Conservation (phyloP, 2,888 invertebrate species). For the Lymantria dispar region DNA sequence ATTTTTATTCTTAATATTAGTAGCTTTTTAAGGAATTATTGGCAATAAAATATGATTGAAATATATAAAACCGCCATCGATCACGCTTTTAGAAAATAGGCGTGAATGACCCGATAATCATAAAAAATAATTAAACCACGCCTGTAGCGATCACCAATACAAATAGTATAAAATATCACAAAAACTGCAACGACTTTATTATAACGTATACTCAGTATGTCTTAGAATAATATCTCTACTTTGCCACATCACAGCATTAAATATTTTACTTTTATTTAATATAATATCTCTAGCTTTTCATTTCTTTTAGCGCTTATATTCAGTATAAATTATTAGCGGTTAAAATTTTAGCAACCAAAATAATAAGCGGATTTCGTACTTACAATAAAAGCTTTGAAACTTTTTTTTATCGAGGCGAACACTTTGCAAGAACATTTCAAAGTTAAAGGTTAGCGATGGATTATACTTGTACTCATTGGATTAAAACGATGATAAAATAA, state of each 20-base stretch:
- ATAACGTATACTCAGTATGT: constrained; percentile 21
- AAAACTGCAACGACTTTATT: background rate
- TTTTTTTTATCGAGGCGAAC: constrained; percentile 7
- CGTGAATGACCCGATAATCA: too few relatives aligned
- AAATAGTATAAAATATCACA: background rate
- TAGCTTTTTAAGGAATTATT: too few relatives aligned
- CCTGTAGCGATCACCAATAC: too few relatives aligned
- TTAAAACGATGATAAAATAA: background rate
- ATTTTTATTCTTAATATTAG: too few relatives aligned
- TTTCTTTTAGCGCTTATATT: constrained; percentile 38
- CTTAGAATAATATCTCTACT: constrained; percentile 21
- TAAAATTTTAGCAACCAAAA: constrained; percentile 12
- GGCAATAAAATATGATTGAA: too few relatives aligned
- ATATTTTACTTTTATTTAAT: constrained; percentile 51
- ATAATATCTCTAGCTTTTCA: constrained; percentile 45
- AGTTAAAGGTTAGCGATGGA: constrained; percentile 1
- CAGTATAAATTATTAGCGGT: constrained; percentile 29
- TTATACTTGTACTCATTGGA: background rate
- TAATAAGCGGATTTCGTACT: constrained; percentile 21
- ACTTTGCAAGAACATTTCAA: background rate
- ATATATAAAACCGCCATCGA: too few relatives aligned
- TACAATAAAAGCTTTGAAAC: constrained; percentile 11
- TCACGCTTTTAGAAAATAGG: too few relatives aligned
- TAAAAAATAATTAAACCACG: too few relatives aligned
- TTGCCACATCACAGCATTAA: constrained; percentile 52